These are phyloP conservation scores for Ichneumoninae sp. DNA, from an alignment of 2,888 invertebrate species.

Conservation along the genomic window DNA sequence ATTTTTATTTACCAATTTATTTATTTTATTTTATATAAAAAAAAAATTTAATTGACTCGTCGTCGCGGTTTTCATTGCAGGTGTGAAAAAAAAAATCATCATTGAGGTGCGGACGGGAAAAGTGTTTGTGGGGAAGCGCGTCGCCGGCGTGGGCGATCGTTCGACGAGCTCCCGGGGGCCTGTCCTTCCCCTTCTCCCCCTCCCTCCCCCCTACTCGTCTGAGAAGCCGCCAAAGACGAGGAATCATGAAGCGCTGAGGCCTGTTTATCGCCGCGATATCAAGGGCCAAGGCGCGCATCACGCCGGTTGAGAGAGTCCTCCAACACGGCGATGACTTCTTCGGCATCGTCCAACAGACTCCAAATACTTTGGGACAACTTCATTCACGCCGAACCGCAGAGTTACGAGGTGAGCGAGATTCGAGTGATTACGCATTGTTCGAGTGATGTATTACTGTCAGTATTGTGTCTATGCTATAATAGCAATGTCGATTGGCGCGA, in stretches of 20 bases:
- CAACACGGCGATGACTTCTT: slow-evolving; percentile 75
- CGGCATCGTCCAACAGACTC: slow-evolving; percentile 76
- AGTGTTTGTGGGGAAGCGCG: slow-evolving; percentile 64
- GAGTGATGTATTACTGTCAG: not conserved
- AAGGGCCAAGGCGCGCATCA: slow-evolving; percentile 10
- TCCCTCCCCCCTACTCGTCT: slow-evolving; percentile 42
- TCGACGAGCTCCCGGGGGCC: not conserved
- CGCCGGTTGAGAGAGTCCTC: slow-evolving; percentile 4
- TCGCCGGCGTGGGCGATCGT: slow-evolving; percentile 6
- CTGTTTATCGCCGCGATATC: slow-evolving; percentile 19
- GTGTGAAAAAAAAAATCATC: slow-evolving; percentile 27
- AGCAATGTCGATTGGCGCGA: not conserved
- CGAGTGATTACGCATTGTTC: not conserved
- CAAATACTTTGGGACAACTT: slow-evolving; percentile 87
- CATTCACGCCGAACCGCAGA: slow-evolving; percentile 87
- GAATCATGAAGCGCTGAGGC: slow-evolving; percentile 49
- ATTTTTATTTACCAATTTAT: not conserved
- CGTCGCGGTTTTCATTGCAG: slow-evolving; percentile 10
- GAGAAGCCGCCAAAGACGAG: slow-evolving; percentile 60
- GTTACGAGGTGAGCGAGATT: slow-evolving; percentile 86
- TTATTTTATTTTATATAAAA: too few species aligned
- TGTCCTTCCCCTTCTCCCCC: not conserved
- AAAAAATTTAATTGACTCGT: too few species aligned
- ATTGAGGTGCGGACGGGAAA: not conserved
- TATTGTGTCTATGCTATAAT: not conserved